Evolutionary conservation across 2,113 vertebrate species (phyloP), one percentile per base, ranked within the genome.

Genomic region (Oreochromis niloticus): DNA sequence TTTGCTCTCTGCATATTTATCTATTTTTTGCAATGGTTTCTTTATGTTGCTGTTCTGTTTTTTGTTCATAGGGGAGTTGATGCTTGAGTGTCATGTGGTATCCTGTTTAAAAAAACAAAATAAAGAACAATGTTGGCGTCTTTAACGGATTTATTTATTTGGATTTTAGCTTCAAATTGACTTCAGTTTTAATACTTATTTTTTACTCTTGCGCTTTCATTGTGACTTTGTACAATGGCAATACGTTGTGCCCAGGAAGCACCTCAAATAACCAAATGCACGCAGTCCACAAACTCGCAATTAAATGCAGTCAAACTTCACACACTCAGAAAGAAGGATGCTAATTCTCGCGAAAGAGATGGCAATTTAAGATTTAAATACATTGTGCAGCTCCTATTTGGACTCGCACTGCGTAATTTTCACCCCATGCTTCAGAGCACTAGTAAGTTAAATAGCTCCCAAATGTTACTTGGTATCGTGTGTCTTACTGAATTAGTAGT

Each of bases 81-180:
- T 91, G 88, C 84, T 91, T 86, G 52, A 83, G 78, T 87, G 87
- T 90, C n/a, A 36, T 79, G 83, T 91, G 36, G 50, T 87, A 78
- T 91, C 48, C 56, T 81, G 36, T 84, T 86, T 24, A 16, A 73
- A 73, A 24, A 63, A 36, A 75, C 12, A 83, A 87, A 96, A 95
- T 94, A 94, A 95, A 96, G 83, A 84, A 46, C 59, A 85, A 57
- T 59, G 46, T 43, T 68, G 48, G 55, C 24, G 68, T 87, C 43
- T 87, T 73, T 78, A 17, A n/a, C 16, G 4, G 9, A 19, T 50
- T 19, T 78, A 12, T 32, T 78, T 30, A 78, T 78, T 52, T 32
- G 46, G 46, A 52, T 32, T 32, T 52, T 78, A 32, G 11, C 73
- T 78, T 78, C 6, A 78, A 50, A 32, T 78, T 32, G 16, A 32